Conservation (phyloP, 2,113 vertebrate species). For the Laticauda laticaudata region DNA sequence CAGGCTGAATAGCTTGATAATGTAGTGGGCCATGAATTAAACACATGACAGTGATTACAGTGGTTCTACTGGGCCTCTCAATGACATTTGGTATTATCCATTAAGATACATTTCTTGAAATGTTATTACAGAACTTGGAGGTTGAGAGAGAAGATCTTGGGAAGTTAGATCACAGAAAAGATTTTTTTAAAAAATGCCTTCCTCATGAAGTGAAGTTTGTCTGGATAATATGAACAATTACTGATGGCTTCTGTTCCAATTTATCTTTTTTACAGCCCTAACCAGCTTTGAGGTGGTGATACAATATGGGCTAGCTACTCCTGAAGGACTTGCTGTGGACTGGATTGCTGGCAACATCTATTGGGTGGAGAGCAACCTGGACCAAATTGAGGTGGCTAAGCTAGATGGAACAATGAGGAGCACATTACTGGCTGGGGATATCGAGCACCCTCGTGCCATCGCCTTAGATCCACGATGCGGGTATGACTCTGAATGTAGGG, state of each 20-base stretch:
- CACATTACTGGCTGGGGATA: slow-evolving; percentile 91
- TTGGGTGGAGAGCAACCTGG: slow-evolving; percentile 98
- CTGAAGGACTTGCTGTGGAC: slow-evolving; percentile 93
- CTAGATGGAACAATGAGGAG: slow-evolving; percentile 93
- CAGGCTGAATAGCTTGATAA: not conserved
- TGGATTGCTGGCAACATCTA: slow-evolving; percentile 99
- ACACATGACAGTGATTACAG: no score
- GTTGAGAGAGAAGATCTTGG: not conserved
- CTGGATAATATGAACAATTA: not conserved
- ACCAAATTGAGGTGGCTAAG: slow-evolving; percentile 97
- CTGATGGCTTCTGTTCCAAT: rapidly evolving
- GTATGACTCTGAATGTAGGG: slow-evolving; percentile 60
- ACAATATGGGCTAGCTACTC: slow-evolving; percentile 92
- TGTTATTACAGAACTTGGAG: not conserved
- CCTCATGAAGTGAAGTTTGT: not conserved
- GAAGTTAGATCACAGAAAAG: not conserved
- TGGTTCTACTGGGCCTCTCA: not conserved
- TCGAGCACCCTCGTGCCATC: slow-evolving; percentile 93
- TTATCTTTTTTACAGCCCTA: slow-evolving; percentile 73
- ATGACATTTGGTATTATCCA: not conserved
- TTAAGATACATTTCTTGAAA: not conserved
- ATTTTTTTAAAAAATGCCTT: not conserved
- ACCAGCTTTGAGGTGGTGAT: slow-evolving; percentile 97
- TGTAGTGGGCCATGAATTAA: not conserved
- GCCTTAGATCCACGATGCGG: slow-evolving; percentile 93